These are phyloP conservation scores for Oryzias dopingdopingensis DNA, from an alignment of 2,797 vertebrate genomes.

Conservation along the genomic window DNA sequence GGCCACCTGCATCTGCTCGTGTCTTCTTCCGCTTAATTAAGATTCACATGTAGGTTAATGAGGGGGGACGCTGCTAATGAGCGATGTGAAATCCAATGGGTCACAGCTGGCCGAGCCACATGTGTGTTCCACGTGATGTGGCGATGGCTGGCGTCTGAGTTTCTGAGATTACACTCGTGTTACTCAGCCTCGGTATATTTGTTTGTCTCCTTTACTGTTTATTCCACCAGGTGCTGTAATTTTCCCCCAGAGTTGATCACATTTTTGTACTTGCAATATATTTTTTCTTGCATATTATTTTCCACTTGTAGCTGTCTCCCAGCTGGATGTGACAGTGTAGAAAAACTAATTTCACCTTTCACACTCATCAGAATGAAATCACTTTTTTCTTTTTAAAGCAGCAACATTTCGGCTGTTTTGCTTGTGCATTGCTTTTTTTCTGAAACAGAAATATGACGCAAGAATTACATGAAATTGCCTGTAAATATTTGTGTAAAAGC, in stretches of 20 bases:
- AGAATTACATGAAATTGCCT: constrained; percentile 53
- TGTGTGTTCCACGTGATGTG: constrained; percentile 42
- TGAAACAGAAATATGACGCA: constrained; percentile 51
- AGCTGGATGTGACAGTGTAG: constrained; percentile 36
- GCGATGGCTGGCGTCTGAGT: constrained; percentile 34
- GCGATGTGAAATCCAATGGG: constrained; percentile 55
- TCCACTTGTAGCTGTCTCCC: constrained; percentile 37
- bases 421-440: constrained; percentile 15
- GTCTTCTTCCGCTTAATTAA: constrained; percentile 65
- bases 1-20: constrained; percentile 54
- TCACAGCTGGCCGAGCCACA: constrained; percentile 59
- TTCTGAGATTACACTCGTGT: constrained; percentile 23
- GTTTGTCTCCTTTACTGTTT: constrained; percentile 28
- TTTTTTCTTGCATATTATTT: constrained; percentile 17
- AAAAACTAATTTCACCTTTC: constrained; percentile 61
- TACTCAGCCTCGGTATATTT: constrained; percentile 15
- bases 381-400: constrained; percentile 44
- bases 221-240: constrained; percentile 2
- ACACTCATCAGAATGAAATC: constrained; percentile 50
- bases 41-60: constrained; percentile 70
- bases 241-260: neutral
- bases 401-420: neutral
- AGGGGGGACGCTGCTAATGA: constrained; percentile 63
- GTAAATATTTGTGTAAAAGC: constrained; percentile 38
- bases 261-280: constrained; percentile 5